Percentiles rank a stretch among this genome's conserved stretches.
Conservation (phyloP, 2,113 vertebrate genomes). For the Erpornis zantholeuca region DNA sequence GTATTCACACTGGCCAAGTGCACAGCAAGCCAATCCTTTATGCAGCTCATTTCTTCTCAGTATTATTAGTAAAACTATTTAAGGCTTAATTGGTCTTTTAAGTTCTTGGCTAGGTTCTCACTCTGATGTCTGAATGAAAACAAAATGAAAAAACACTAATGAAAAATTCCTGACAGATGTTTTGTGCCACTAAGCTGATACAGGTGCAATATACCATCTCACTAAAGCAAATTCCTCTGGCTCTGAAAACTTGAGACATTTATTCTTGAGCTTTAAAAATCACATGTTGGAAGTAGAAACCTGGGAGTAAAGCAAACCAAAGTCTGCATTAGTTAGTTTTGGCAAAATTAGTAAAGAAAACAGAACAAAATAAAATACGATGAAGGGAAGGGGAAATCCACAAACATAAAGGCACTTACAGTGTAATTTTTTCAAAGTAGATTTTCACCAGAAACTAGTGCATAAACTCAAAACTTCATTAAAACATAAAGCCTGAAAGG, state of each 20-base stretch:
- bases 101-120: background rate
- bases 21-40: slow-evolving; percentile 2
- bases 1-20: background rate
- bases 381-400: slow-evolving; percentile 51
- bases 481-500: background rate
- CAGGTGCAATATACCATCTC: slow-evolving; percentile 26
- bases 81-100: slow-evolving; percentile 15
- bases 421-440: background rate
- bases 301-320: slow-evolving; percentile 55
- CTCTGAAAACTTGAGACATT: slow-evolving; percentile 39
- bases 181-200: slow-evolving; percentile 31
- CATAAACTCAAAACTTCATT: slow-evolving; percentile 40
- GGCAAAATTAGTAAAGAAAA: slow-evolving; percentile 69
- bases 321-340: slow-evolving; percentile 63
- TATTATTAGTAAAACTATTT: slow-evolving; percentile 15
- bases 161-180: slow-evolving; percentile 18
- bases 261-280: slow-evolving; percentile 34
- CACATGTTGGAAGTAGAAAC: slow-evolving; percentile 5
- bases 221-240: slow-evolving; percentile 24
- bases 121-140: slow-evolving; percentile 1
- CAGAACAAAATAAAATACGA: slow-evolving; percentile 60
- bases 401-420: background rate
- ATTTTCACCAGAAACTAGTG: slow-evolving; percentile 9
- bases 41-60: background rate
- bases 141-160: slow-evolving; percentile 5